phyloP scores from a whole-genome alignment of 2,888 invertebrate genomes.

The Nephrocerus scutellatus region DNA sequence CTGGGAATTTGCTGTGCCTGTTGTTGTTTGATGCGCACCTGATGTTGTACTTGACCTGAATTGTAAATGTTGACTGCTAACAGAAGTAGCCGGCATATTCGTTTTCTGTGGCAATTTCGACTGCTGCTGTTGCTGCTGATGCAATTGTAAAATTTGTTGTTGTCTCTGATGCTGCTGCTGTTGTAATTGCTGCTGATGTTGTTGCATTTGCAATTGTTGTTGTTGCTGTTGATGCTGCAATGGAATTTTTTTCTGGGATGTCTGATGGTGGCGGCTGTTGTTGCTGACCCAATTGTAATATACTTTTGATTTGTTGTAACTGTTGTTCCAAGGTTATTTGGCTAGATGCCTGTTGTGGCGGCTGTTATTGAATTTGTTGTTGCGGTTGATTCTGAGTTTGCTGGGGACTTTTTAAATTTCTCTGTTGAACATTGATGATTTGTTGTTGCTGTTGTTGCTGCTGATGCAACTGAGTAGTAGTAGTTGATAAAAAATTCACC shows the following conservation, averaged over 20 bases:
- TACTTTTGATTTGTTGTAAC: slow-evolving; percentile 11
- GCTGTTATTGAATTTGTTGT: slow-evolving; percentile 22
- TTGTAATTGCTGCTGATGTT: slow-evolving; percentile 30
- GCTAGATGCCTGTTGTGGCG: too few species aligned
- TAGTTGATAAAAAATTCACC: too few species aligned
- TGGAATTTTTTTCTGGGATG: too few species aligned
- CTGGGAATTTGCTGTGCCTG: slow-evolving; percentile 13
- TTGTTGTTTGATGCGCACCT: slow-evolving; percentile 21
- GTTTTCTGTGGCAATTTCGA: slow-evolving; percentile 24
- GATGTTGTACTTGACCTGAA: slow-evolving; percentile 23
- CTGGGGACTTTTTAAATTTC: slow-evolving; percentile 27
- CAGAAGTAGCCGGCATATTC: slow-evolving; percentile 15
- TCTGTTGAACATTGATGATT: slow-evolving; percentile 36
- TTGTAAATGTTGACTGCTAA: slow-evolving; percentile 4
- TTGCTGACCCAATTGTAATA: slow-evolving; percentile 12
- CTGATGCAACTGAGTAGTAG: slow-evolving; percentile 24
- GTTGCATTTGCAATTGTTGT: slow-evolving; percentile 31
- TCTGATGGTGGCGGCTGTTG: slow-evolving; percentile 31
- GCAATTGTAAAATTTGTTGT: slow-evolving; percentile 3
- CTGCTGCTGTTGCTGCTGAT: slow-evolving; percentile 23
- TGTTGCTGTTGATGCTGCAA: slow-evolving; percentile 12
- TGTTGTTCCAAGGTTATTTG: too few species aligned
- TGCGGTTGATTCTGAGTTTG: slow-evolving; percentile 21
- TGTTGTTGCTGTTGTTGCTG: slow-evolving; percentile 34
- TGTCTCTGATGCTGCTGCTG: slow-evolving; percentile 19